Base-by-base conservation (phyloP, 2,888 invertebrate genomes). In the Ennomos quercinarius region DNA sequence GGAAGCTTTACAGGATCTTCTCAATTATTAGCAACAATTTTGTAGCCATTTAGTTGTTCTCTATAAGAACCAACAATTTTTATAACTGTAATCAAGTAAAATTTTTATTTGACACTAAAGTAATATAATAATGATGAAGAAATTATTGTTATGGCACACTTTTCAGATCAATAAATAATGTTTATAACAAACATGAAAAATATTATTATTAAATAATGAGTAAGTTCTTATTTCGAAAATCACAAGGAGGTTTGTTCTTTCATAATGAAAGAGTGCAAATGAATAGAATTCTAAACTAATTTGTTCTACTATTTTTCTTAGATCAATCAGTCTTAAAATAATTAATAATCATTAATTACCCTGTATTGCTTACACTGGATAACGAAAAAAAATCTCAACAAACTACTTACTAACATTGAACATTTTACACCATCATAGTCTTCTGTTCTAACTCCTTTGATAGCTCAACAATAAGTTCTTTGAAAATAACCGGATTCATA, bases 401-500 rank as follows among this genome's bases (percentile, higher is more conserved):
- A 3, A 27, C 34, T 4, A 27, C 11, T 34, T 6, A 36, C 35
- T 36, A 40, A 8, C 6, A 17, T 10, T 27, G 4, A 12, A 53
- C 46, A 53, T 55, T 50, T 79, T 79, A 91, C 65, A 87, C 80
- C 71, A 77, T 77, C 55, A 81, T 65, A 67, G 84, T 74, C 64
- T 76, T 85, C 41, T 81, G 78, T 12, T 89, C 84, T 10, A 89
- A 67, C 51, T 87, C 86, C 64, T 87, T 88, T 35, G 88, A 86
- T 44, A 95, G 78, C 63, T 94, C 93, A 46, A 92, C 72, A 55
- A 96, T 83, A 45, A 96, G 81, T 69, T 96, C 95, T 65, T 93
- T 93, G 79, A 94, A 96, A 50, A 95, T 86, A 12, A 95, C 84
- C 0, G 95, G 95, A 80, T 96, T 95, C 70, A 97, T 93, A 81